A percentile compares a stretch with the other conserved stretches of the same genome.
phyloP scores from a whole-genome alignment of 2,113 vertebrate species.

The Ginglymostoma cirratum region DNA sequence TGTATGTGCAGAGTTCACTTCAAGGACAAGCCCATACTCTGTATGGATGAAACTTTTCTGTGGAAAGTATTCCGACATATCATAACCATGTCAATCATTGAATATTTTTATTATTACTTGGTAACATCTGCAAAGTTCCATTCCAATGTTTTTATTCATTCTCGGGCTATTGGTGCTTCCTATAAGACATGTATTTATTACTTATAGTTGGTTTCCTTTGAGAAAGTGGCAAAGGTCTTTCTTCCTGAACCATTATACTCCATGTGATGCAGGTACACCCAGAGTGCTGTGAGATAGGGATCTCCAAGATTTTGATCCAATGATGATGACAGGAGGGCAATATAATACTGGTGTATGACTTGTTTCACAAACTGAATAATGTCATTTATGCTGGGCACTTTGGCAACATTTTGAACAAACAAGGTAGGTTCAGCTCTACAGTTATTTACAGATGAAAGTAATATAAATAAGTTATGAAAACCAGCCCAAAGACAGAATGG shows the following conservation, averaged over 20 bases:
- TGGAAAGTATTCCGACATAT: not conserved
- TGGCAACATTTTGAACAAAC: not conserved
- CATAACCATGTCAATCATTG: not conserved
- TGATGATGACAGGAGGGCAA: not conserved
- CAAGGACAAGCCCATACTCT: not conserved
- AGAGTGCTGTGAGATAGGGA: not conserved
- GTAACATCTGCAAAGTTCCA: not conserved
- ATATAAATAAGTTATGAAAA: not conserved
- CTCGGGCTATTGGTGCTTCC: not conserved
- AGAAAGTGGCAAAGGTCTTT: not conserved
- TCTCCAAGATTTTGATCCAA: not conserved
- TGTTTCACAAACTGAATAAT: not conserved
- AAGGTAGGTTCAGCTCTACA: not conserved
- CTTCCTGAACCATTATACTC: not conserved
- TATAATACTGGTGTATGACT: not conserved
- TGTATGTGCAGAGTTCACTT: not conserved
- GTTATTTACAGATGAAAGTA: not conserved
- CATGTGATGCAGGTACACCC: not conserved
- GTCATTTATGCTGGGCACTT: not conserved
- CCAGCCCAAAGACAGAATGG: not conserved
- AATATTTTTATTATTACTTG: not conserved
- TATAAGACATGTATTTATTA: not conserved
- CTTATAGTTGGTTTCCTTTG: not conserved
- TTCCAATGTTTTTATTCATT: not conserved
- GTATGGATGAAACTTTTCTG: not conserved